Evolutionary conservation across 2,888 invertebrate genomes (phyloP).

Genomic region (Tenthredo scrophulariae): DNA sequence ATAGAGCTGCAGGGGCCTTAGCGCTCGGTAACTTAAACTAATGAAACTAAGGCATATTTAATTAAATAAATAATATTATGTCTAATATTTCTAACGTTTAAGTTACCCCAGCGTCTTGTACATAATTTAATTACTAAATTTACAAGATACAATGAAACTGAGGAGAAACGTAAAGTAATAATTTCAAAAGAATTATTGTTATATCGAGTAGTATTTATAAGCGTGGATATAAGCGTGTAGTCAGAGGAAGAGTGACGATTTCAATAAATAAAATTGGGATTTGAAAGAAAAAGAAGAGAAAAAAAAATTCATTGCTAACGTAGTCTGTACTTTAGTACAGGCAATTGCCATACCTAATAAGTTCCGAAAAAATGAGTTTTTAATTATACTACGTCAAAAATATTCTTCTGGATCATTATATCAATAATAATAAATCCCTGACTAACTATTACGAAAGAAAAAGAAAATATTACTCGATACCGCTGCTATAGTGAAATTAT

Average conservation of each 20-base stretch:
- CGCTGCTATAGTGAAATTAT: neutral
- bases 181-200: slow-evolving; percentile 47
- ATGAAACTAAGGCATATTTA: slow-evolving; percentile 19
- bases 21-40: slow-evolving; percentile 59
- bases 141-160: slow-evolving; percentile 48
- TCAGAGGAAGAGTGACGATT: slow-evolving; percentile 24
- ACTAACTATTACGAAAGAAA: neutral
- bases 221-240: slow-evolving; percentile 38
- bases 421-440: neutral
- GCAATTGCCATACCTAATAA: too few relatives aligned
- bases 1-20: slow-evolving; percentile 65
- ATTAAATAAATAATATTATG: neutral
- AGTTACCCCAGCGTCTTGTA: slow-evolving; percentile 61
- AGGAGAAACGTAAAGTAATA: slow-evolving; percentile 40
- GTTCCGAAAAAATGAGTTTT: neutral
- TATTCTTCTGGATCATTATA: neutral
- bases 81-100: slow-evolving; percentile 44
- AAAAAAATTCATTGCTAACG: neutral
- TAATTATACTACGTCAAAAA: neutral
- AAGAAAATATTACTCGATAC: neutral
- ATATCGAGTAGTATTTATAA: slow-evolving; percentile 51
- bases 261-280: neutral
- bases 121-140: slow-evolving; percentile 59
- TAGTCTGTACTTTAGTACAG: neutral
- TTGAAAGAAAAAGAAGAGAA: neutral